These are phyloP conservation scores for Pandemis heparana DNA, from an alignment of 2,888 invertebrate species.

Conservation along the genomic window DNA sequence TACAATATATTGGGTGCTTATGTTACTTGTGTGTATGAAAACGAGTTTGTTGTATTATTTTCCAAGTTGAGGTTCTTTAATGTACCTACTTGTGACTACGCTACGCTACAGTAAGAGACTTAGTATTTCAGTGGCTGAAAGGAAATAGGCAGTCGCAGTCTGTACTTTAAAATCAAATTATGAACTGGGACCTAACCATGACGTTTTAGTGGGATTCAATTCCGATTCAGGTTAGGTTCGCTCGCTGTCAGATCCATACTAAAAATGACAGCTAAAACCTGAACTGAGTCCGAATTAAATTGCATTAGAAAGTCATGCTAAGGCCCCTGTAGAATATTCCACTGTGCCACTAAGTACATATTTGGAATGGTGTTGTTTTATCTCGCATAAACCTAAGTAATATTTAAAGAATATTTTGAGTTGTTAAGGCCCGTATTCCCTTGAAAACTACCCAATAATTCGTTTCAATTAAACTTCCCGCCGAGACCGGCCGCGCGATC, in stretches of 20 bases:
- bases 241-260: too few species aligned
- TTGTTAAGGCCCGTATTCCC: slow-evolving; percentile 23
- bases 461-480: slow-evolving; percentile 40
- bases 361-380: neutral
- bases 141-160: neutral
- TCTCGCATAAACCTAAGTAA: neutral
- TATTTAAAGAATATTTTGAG: neutral
- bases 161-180: neutral
- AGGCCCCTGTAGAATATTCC: too few species aligned
- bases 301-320: too few species aligned
- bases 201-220: too few species aligned
- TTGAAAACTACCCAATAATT: slow-evolving; percentile 38
- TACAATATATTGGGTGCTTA: slow-evolving; percentile 39
- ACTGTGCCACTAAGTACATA: neutral
- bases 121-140: neutral
- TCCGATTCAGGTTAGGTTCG: too few species aligned
- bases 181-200: too few species aligned
- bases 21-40: slow-evolving; percentile 4
- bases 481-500: slow-evolving; percentile 5
- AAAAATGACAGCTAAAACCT: too few species aligned
- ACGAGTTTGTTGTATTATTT: slow-evolving; percentile 3
- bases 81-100: neutral
- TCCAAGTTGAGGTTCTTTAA: neutral
- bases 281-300: too few species aligned
- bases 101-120: neutral